These are phyloP conservation scores for Campylomormyrus tamandua DNA, from an alignment of 2,113 vertebrate species.

Conservation along the genomic window DNA sequence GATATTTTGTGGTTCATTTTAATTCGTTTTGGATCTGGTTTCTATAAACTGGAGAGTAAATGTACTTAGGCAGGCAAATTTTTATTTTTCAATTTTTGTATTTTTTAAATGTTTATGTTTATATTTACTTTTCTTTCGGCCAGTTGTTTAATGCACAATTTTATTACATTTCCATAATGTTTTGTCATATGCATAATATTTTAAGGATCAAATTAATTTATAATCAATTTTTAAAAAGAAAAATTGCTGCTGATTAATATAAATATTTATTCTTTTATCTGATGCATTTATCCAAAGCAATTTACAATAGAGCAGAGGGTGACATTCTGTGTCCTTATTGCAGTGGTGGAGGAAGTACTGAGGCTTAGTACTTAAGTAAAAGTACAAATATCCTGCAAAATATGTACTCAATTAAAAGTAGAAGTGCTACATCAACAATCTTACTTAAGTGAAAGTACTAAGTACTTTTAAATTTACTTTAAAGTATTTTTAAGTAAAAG, in stretches of 20 bases:
- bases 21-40: background rate
- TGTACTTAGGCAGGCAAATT: background rate
- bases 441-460: too few species aligned
- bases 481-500: too few species aligned
- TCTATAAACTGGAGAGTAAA: background rate
- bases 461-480: too few species aligned
- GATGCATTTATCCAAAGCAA: background rate
- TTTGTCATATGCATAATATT: background rate
- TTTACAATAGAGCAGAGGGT: background rate
- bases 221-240: background rate
- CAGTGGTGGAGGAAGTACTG: too few species aligned
- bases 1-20: background rate
- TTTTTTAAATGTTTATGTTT: background rate
- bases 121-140: background rate
- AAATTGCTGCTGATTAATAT: background rate
- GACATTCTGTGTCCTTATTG: background rate
- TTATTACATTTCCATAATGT: background rate
- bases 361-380: too few species aligned
- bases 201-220: background rate
- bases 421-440: too few species aligned
- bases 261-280: background rate
- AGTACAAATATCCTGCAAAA: too few species aligned
- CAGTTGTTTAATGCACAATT: background rate
- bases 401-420: too few species aligned
- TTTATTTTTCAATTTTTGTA: background rate